Base-by-base conservation (phyloP, 2,113 vertebrate genomes). In the Oncorhynchus mykiss region DNA sequence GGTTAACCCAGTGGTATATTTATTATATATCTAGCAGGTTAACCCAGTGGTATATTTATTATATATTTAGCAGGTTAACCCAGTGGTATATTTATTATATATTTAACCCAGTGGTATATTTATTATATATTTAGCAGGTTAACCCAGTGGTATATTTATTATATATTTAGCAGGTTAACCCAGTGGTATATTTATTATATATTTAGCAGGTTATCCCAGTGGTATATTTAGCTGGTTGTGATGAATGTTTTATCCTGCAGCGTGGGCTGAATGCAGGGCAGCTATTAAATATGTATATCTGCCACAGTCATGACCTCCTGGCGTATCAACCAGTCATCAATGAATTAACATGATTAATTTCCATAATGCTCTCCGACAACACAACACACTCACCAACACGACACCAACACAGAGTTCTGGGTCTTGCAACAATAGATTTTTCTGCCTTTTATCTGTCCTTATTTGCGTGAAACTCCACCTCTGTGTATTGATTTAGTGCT, bases 251-350 rank as follows among this genome's bases (percentile, higher is more conserved):
- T 69, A 96, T 95, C 93, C 12, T 84, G 85, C 86, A 81, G 85
- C 81, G 90, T 91, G 11, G 77, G 87, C 85, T 85, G 89, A 93
- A 92, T 91, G 90, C 90, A 87, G 88, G 79, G 70, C 84, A 67
- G 67, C 74, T 92, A 95, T 96, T 94, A 96, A 96, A 91, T 90
- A 95, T 96, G 95, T 84, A 96, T 94, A 92, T 31, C 79, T 88
- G 82, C 87, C 88, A 88, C 88, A 88, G 88, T 90, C 87, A 91
- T 92, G 91, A 93, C 91, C 92, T 92, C 81, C 86, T 89, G 88
- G 89, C 91, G 92, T 91, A 91, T 91, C 90, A 91, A 81, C 73
- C 80, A 70, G 57, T 87, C 85, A 91, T 92, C 89, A 91, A 86
- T 88, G 86, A 90, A 84, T 91, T 85, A 86, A 84, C 82, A 76